Base-by-base conservation (phyloP, 2,113 vertebrate genomes). In the Panthera leo region DNA sequence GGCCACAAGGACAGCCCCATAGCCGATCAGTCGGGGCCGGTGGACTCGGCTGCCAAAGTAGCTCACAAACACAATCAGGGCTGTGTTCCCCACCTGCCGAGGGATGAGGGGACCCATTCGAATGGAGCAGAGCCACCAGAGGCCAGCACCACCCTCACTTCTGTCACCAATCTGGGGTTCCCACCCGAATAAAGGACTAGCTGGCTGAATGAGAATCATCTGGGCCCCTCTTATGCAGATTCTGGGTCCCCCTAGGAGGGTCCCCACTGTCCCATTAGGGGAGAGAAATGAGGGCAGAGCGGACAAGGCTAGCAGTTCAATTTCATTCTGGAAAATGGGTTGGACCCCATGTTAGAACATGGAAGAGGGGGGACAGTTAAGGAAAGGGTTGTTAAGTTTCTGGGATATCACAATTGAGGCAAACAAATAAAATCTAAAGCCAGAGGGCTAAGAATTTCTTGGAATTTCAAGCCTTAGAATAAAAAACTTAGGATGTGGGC, bases 11-110 rank as follows among this genome's bases (percentile, higher is more conserved):
- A 99, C 83, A 4, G 99, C 99, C 12, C 99, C 99, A 0, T 70
- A 98, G 15, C 99, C 99, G 0, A 99, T 99, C 96, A 99, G 98
- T 4, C 99, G 99, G 0, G 99, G 99, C 9, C 99, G 97, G 98
- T 99, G 99, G 3, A 99, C 99, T 0, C 99, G 98, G 97, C 99
- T 99, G 53, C 99, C 99, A 0, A 99, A 99, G 97, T 99, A 99
- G 93, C 99, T 99, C 75, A 99, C 98, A 10, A 99, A 99, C 91
- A 99, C 98, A 0, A 99, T 99, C 55, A 99, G 99, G 92, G 99
- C 4, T 0, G 99, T 99, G 98, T 99, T 99, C 13, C 99, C 99
- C 27, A 99, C 99, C 99, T 99, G 98, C 96, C 71, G 75, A 89
- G 65, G 61, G 85, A 97, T 2, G 68, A 36, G 21, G 42, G 0